phyloP scores from a whole-genome alignment of 2,113 vertebrate genomes.

The Gorsachius goisagi region DNA sequence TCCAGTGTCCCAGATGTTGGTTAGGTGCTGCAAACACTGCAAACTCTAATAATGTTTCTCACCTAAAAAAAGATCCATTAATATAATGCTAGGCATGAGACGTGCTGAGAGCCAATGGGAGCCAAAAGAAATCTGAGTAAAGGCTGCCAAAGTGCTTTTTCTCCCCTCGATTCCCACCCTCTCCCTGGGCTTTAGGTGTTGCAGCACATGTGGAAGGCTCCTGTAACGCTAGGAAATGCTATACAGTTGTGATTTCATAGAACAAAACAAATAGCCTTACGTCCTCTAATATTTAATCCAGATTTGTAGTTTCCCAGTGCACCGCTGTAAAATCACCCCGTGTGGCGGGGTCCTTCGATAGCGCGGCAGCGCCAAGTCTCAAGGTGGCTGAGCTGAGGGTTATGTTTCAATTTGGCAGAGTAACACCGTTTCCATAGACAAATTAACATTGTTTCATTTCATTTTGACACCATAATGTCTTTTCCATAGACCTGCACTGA shows the following conservation, averaged over 20 bases:
- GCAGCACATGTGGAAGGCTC: neutral
- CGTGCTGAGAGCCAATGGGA: neutral
- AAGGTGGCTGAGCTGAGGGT: slow-evolving; percentile 40
- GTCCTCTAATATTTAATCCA: slow-evolving; percentile 49
- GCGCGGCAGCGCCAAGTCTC: neutral
- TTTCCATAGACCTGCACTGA: slow-evolving; percentile 70
- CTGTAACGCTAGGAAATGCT: neutral
- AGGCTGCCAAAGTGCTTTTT: neutral
- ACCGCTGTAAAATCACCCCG: neutral
- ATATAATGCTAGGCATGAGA: neutral
- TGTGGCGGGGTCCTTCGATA: neutral
- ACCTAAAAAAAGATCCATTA: slow-evolving; percentile 41
- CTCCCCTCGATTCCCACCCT: neutral
- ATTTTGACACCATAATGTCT: slow-evolving; percentile 66
- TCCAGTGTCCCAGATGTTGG: neutral
- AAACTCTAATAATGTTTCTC: slow-evolving; percentile 54
- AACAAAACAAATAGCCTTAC: slow-evolving; percentile 11
- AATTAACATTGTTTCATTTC: slow-evolving; percentile 67
- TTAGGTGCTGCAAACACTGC: slow-evolving; percentile 22
- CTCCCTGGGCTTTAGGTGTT: neutral
- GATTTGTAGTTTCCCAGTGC: slow-evolving; percentile 9
- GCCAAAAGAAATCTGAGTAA: neutral
- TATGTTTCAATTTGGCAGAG: slow-evolving; percentile 64
- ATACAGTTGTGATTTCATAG: neutral
- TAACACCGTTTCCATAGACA: slow-evolving; percentile 56